phyloP scores from a whole-genome alignment of 2,797 vertebrate species.

The Gambusia yucatana region DNA sequence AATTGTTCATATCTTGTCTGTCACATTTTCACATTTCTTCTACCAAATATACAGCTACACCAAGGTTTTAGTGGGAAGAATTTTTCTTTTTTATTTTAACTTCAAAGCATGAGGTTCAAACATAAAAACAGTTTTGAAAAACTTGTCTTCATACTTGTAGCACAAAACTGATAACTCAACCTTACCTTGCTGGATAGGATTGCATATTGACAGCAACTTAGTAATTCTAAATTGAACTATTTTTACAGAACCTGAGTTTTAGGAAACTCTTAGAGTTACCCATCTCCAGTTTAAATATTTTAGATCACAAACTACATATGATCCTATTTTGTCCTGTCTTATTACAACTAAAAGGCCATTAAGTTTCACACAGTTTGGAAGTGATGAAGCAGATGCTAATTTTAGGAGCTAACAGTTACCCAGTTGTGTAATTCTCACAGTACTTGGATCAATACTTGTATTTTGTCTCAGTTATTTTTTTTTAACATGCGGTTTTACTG shows the following conservation, averaged over 20 bases:
- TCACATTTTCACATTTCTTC: background rate
- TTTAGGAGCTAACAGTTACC: background rate
- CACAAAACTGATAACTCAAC: background rate
- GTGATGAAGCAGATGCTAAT: background rate
- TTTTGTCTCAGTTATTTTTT: background rate
- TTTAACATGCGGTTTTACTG: background rate
- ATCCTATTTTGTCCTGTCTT: background rate
- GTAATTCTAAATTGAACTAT: background rate
- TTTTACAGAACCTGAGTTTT: background rate
- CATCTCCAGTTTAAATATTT: background rate
- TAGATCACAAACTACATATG: background rate
- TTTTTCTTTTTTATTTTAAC: background rate
- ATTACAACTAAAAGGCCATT: background rate
- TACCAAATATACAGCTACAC: background rate
- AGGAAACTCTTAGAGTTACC: background rate
- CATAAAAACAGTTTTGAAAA: background rate
- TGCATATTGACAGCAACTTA: background rate
- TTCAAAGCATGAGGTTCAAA: background rate
- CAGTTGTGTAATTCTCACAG: background rate
- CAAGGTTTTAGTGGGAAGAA: background rate
- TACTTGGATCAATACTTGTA: background rate
- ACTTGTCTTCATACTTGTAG: background rate
- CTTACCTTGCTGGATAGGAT: background rate
- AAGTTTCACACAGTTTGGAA: background rate
- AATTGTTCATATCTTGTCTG: background rate